Conservation (phyloP, 2,888 invertebrate species). For the Hirtodrosophila histrioides region DNA sequence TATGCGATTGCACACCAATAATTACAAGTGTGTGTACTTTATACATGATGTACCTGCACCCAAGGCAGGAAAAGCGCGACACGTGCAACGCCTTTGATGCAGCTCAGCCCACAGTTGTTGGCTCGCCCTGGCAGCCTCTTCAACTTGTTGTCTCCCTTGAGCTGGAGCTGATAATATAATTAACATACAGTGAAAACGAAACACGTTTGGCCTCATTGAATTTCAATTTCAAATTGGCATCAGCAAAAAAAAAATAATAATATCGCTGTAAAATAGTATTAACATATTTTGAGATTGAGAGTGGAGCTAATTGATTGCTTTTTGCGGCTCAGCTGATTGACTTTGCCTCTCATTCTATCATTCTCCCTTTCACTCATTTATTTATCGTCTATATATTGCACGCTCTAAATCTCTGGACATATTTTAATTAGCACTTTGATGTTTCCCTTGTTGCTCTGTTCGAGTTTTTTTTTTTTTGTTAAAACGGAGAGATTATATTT, state of each 20-base stretch:
- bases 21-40: neutral
- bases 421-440: conserved; percentile 39
- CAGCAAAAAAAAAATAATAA: conserved; percentile 26
- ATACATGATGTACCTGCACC: neutral
- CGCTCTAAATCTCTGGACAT: conserved; percentile 10
- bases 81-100: conserved; percentile 31
- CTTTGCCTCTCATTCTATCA: conserved; percentile 11
- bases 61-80: neutral
- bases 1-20: conserved; percentile 17
- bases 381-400: conserved; percentile 24
- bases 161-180: conserved; percentile 53
- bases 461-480: neutral
- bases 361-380: conserved; percentile 8
- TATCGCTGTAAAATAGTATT: conserved; percentile 1
- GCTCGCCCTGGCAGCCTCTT: neutral
- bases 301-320: conserved; percentile 15
- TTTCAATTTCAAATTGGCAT: conserved; percentile 55
- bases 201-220: conserved; percentile 69
- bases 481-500: conserved; percentile 24
- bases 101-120: conserved; percentile 5
- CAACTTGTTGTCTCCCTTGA: conserved; percentile 8
- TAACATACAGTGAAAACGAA: conserved; percentile 60
- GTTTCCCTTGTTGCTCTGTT: conserved; percentile 6
- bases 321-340: conserved; percentile 38
- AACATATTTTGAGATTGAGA: conserved; percentile 1